Percentiles rank a stretch among this genome's conserved stretches.
These are phyloP conservation scores for Mylabris phalerata DNA, from an alignment of 1,140 invertebrate species.

Conservation along the genomic window DNA sequence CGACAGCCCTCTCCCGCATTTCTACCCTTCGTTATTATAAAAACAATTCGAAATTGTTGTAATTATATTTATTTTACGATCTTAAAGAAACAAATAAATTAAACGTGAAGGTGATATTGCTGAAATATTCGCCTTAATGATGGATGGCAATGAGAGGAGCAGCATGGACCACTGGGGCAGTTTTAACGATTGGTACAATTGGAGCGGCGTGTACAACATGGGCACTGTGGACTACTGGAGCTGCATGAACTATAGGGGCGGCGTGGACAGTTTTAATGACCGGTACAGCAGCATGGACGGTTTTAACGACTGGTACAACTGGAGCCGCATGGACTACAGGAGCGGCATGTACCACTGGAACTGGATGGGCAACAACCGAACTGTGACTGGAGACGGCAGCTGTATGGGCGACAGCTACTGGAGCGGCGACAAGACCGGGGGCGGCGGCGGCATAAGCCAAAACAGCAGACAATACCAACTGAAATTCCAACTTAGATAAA, in stretches of 20 bases:
- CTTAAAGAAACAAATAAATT: too few species aligned
- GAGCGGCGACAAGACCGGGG: conserved; percentile 42
- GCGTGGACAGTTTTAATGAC: conserved; percentile 38
- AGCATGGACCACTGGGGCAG: conserved; percentile 37
- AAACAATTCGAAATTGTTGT: too few species aligned
- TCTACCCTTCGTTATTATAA: too few species aligned
- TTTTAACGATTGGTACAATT: conserved; percentile 26
- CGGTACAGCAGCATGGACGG: conserved; percentile 35
- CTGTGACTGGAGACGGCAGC: conserved; percentile 44
- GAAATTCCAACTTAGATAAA: conserved; percentile 25
- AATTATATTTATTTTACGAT: too few species aligned
- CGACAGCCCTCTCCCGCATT: too few species aligned
- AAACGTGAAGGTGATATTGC: too few species aligned
- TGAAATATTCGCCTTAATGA: background rate
- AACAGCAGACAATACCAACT: conserved; percentile 45
- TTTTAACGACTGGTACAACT: conserved; percentile 26
- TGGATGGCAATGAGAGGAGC: background rate
- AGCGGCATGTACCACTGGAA: conserved; percentile 41
- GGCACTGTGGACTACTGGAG: conserved; percentile 37
- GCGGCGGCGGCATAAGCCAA: conserved; percentile 49
- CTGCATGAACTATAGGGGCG: conserved; percentile 43
- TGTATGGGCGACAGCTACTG: conserved; percentile 43
- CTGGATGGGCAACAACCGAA: conserved; percentile 47
- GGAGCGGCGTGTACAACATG: conserved; percentile 31
- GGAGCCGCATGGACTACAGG: conserved; percentile 38